Conservation (phyloP, 2,797 vertebrate species). For the Enteromius thamalakanensis region DNA sequence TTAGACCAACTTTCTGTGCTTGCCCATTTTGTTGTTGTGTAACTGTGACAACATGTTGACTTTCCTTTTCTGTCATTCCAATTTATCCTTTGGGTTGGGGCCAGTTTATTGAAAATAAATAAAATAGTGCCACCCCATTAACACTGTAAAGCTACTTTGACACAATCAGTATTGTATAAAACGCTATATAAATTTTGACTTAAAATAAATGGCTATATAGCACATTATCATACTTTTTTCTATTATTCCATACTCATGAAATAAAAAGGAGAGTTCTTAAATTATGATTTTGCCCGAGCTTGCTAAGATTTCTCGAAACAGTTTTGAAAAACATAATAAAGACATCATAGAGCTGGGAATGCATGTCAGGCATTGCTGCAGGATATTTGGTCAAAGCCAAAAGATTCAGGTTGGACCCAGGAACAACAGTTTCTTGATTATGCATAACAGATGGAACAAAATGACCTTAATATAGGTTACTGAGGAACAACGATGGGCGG, state of each 20-base stretch:
- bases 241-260: not conserved
- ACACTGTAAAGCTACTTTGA: not conserved
- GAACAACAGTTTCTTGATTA: conserved; percentile 7
- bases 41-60: conserved; percentile 3
- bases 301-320: not conserved
- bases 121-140: not conserved
- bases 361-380: not conserved
- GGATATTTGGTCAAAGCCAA: conserved; percentile 37
- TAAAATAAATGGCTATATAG: not conserved
- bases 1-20: conserved; percentile 8
- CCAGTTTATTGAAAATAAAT: not conserved
- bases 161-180: not conserved
- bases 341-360: not conserved
- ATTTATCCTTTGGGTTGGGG: not conserved
- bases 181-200: not conserved
- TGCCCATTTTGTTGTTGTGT: conserved; percentile 23
- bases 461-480: conserved; percentile 50
- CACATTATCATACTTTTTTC: not conserved
- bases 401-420: conserved; percentile 38
- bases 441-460: conserved; percentile 53
- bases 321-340: not conserved
- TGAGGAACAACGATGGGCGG: conserved; percentile 45
- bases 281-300: not conserved
- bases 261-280: not conserved
- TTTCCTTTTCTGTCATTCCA: not conserved